A percentile compares a stretch with the other conserved stretches of the same genome.
These are phyloP conservation scores for Antechinus flavipes DNA, from an alignment of 2,113 vertebrate genomes.

Conservation along the genomic window DNA sequence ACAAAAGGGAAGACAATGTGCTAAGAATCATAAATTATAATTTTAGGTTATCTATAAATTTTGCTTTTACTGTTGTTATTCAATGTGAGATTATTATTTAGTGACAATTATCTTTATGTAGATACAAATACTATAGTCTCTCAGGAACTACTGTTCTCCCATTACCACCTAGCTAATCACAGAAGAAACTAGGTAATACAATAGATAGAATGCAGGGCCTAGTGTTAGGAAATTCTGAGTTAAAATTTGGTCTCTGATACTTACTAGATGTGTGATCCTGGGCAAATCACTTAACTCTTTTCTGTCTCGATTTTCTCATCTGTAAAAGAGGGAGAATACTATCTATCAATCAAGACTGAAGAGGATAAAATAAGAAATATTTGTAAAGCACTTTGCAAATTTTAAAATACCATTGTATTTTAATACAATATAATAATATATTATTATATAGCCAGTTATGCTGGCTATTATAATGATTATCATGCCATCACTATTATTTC, in stretches of 20 bases:
- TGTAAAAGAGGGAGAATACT: not conserved
- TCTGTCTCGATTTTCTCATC: not conserved
- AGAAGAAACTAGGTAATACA: not conserved
- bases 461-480: not conserved
- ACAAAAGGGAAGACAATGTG: not conserved
- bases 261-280: not conserved
- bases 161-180: not conserved
- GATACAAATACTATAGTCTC: not conserved
- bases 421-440: no score
- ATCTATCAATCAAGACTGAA: not conserved
- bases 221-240: not conserved
- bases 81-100: not conserved
- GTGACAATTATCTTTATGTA: not conserved
- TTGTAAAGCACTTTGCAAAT: not conserved
- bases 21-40: not conserved
- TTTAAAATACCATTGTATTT: not conserved
- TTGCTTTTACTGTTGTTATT: not conserved
- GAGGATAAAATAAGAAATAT: not conserved
- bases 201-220: not conserved
- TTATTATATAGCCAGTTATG: no score
- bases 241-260: not conserved
- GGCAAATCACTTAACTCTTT: not conserved
- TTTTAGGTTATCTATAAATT: not conserved
- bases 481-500: not conserved
- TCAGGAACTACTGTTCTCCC: not conserved